A percentile compares a stretch with the other conserved stretches of the same genome.
These are phyloP conservation scores for Petrosia ficiformis DNA, from an alignment of 37 sponge, comb jelly and placozoan genomes.

Conservation along the genomic window DNA sequence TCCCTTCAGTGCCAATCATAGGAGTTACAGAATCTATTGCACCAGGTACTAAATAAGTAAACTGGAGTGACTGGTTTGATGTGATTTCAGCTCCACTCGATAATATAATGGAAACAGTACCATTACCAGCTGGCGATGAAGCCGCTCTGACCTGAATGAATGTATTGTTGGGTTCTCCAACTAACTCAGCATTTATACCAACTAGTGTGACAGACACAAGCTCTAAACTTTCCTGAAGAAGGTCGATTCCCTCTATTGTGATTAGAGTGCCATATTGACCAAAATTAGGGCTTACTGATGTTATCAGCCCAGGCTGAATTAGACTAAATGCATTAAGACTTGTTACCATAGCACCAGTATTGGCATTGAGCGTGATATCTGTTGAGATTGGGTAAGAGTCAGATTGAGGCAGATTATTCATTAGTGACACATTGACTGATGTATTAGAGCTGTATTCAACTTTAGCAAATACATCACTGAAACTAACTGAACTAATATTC, in stretches of 20 bases:
- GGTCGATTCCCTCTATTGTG: constrained; percentile 43
- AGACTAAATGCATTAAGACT: constrained; percentile 20
- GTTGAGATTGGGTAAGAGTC: not conserved
- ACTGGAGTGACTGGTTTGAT: not conserved
- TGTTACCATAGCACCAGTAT: constrained; percentile 46
- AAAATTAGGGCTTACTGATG: constrained; percentile 12
- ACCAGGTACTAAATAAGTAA: constrained; percentile 37
- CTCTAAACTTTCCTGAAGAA: constrained; percentile 40
- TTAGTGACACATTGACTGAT: not conserved
- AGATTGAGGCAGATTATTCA: not conserved
- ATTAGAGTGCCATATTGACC: constrained; percentile 71
- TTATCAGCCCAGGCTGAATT: constrained; percentile 43
- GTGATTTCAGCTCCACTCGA: constrained; percentile 31
- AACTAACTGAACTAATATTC: not conserved
- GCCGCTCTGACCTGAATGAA: constrained; percentile 23
- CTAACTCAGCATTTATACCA: not conserved
- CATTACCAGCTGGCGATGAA: not conserved
- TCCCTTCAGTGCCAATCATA: constrained; percentile 10
- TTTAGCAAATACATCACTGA: not conserved
- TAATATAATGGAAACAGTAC: constrained; percentile 21
- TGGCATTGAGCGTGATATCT: constrained; percentile 20
- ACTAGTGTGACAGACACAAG: constrained; percentile 33
- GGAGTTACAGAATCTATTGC: constrained; percentile 14
- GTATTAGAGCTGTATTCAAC: not conserved
- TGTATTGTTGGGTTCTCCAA: constrained; percentile 6